These are phyloP conservation scores for Onychostruthus taczanowskii DNA, from an alignment of 2,113 vertebrate genomes.

Conservation along the genomic window DNA sequence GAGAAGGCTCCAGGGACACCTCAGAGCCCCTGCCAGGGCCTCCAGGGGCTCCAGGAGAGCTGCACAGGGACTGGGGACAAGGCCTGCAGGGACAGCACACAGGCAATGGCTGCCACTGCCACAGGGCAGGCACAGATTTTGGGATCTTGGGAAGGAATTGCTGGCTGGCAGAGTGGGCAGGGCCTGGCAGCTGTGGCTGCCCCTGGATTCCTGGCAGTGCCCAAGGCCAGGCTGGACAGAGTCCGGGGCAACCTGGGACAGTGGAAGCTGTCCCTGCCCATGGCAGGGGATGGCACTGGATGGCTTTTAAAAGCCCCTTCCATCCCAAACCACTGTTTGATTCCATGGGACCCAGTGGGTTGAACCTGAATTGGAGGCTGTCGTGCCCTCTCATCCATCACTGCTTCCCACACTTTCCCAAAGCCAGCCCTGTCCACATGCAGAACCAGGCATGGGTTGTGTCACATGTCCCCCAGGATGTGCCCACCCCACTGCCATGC, in stretches of 20 bases:
- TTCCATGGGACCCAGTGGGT: fast-evolving
- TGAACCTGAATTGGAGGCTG: not conserved
- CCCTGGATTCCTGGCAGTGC: not conserved
- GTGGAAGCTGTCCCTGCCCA: not conserved
- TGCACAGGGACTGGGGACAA: not conserved
- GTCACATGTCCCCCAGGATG: not conserved
- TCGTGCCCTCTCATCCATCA: fast-evolving
- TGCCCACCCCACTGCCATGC: fast-evolving
- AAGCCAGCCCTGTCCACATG: fast-evolving
- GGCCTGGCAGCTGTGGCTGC: not conserved
- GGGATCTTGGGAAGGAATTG: not conserved
- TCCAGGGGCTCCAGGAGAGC: not conserved
- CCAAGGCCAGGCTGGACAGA: fast-evolving
- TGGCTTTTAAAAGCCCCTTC: fast-evolving
- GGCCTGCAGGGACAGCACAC: fast-evolving
- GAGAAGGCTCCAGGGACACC: not conserved
- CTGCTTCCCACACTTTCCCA: not conserved
- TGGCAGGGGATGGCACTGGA: fast-evolving
- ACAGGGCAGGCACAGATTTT: not conserved
- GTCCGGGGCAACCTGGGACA: fast-evolving
- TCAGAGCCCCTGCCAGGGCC: fast-evolving
- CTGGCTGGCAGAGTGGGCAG: not conserved
- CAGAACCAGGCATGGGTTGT: fast-evolving
- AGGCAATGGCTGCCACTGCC: fast-evolving
- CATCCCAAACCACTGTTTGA: fast-evolving